Percentiles rank a stretch among this genome's conserved stretches.
These are phyloP conservation scores for Clusia tigrina DNA, from an alignment of 2,888 invertebrate species.

Conservation along the genomic window DNA sequence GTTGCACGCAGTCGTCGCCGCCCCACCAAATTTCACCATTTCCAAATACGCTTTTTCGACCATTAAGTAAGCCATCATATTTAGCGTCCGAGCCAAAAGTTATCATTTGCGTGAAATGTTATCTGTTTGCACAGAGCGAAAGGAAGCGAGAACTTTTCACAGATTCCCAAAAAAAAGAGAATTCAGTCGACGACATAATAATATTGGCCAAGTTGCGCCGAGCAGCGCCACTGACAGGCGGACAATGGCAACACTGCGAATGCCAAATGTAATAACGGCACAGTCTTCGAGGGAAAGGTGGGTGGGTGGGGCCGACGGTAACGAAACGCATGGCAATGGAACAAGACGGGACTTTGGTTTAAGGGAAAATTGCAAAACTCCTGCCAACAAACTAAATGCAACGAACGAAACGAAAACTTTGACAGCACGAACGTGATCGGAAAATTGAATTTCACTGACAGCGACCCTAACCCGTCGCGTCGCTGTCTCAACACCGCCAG, in stretches of 20 bases:
- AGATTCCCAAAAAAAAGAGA: too few species aligned
- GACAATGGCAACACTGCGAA: constrained; percentile 1
- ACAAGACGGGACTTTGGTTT: neutral
- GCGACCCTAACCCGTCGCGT: neutral
- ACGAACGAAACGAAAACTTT: constrained; percentile 32
- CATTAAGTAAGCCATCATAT: constrained; percentile 7
- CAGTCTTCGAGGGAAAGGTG: neutral
- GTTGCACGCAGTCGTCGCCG: neutral
- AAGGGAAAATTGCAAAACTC: constrained; percentile 2
- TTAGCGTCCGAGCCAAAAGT: neutral
- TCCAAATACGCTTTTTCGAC: constrained; percentile 1
- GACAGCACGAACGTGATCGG: constrained; percentile 36
- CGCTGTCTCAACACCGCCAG: neutral
- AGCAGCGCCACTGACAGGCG: neutral
- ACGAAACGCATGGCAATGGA: neutral
- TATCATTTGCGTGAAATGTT: constrained; percentile 10
- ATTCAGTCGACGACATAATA: constrained; percentile 10
- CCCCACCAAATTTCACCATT: neutral
- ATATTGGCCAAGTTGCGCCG: neutral
- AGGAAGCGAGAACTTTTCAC: neutral
- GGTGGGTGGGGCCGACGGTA: neutral
- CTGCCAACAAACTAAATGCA: constrained; percentile 6
- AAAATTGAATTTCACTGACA: constrained; percentile 33
- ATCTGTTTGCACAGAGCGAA: constrained; percentile 9
- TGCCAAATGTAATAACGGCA: neutral